Evolutionary conservation across 2,797 vertebrate species (phyloP).

Genomic region (Eleutherodactylus coqui): DNA sequence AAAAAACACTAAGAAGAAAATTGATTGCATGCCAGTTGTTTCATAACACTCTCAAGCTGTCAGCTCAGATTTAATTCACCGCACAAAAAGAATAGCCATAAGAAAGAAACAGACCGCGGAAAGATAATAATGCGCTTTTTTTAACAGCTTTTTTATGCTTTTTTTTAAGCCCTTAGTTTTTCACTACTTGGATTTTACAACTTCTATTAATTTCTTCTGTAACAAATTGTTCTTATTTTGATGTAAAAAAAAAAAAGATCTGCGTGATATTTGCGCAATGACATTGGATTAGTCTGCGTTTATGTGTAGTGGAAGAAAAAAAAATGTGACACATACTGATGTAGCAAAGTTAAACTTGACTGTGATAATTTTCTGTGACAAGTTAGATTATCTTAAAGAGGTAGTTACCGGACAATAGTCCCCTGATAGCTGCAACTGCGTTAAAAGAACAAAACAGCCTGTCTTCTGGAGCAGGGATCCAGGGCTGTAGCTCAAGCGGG

Average conservation of each 20-base stretch:
- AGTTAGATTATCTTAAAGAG: too few species aligned
- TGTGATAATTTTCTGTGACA: too few species aligned
- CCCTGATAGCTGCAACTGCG: too few species aligned
- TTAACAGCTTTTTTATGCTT: not conserved
- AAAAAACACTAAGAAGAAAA: slow-evolving; percentile 62
- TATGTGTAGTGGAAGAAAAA: not conserved
- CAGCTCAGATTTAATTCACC: slow-evolving; percentile 62
- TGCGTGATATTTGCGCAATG: not conserved
- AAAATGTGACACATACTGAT: not conserved
- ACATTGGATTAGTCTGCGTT: not conserved
- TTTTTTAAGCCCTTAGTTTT: not conserved
- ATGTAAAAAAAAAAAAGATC: not conserved
- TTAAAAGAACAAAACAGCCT: too few species aligned
- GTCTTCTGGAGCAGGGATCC: too few species aligned
- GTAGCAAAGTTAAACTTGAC: too few species aligned
- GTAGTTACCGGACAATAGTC: too few species aligned
- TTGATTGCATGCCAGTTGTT: slow-evolving; percentile 64
- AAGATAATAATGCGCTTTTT: slow-evolving; percentile 54
- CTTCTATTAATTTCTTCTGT: not conserved
- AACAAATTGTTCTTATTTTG: not conserved
- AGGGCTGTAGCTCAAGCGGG: too few species aligned
- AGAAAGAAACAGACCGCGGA: slow-evolving; percentile 34
- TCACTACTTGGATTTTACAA: not conserved
- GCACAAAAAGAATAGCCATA: slow-evolving; percentile 54
- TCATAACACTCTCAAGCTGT: slow-evolving; percentile 64